phyloP scores from a whole-genome alignment of 2,113 vertebrate genomes.

The Gallinago paraguaiae region DNA sequence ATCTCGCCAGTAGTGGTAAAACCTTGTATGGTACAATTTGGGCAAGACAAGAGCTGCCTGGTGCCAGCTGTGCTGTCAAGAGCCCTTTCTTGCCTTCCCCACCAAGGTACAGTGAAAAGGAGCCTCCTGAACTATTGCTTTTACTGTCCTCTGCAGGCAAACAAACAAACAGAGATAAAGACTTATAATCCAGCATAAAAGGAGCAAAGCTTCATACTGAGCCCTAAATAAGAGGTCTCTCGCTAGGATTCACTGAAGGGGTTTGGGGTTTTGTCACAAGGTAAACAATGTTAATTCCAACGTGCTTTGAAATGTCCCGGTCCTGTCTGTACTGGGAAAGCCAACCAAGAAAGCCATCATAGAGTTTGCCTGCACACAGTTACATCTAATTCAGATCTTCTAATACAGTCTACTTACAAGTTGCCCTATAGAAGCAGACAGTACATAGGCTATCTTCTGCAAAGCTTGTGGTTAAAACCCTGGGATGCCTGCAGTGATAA shows the following conservation, averaged over 20 bases:
- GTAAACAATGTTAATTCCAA: not conserved
- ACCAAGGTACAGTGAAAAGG: not conserved
- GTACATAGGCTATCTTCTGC: not conserved
- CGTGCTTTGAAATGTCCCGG: not conserved
- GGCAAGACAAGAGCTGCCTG: not conserved
- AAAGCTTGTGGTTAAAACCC: not conserved
- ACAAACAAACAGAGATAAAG: not conserved
- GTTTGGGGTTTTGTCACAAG: not conserved
- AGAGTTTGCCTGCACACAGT: not conserved
- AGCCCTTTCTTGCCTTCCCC: not conserved
- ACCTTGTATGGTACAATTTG: not conserved
- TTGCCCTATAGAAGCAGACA: not conserved
- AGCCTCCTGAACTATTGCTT: not conserved
- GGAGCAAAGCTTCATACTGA: not conserved
- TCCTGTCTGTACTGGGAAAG: not conserved
- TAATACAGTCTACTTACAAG: not conserved
- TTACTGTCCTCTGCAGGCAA: not conserved
- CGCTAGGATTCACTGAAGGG: not conserved
- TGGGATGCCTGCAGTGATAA: not conserved
- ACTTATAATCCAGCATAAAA: not conserved
- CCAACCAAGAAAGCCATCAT: not conserved
- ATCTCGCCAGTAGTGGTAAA: not conserved
- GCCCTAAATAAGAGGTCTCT: not conserved
- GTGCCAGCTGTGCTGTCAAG: not conserved
- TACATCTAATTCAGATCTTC: not conserved